These are phyloP conservation scores for Notolabrus celidotus DNA, from an alignment of 2,797 vertebrate species.

Conservation along the genomic window DNA sequence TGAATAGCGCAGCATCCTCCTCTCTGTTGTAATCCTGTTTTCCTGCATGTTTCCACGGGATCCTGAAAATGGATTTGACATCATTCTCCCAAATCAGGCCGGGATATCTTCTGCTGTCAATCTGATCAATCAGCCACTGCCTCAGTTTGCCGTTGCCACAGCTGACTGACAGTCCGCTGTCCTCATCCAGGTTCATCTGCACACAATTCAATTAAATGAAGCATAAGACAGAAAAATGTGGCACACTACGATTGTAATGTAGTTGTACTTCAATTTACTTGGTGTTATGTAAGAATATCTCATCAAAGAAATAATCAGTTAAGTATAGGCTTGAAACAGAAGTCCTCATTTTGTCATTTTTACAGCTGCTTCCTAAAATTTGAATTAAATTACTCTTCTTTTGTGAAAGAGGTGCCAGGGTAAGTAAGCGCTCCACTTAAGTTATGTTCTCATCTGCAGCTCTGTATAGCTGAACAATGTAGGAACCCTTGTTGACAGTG, in stretches of 20 bases:
- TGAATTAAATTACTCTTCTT: no score
- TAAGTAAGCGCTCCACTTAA: no score
- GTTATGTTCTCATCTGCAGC: no score
- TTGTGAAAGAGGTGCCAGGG: no score
- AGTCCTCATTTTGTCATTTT: no score
- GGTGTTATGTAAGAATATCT: no score
- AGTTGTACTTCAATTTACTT: no score
- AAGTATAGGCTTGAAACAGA: no score
- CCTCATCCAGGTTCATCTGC: constrained; percentile 88
- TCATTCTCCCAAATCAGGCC: constrained; percentile 98
- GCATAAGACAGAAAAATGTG: background rate
- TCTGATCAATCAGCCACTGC: constrained; percentile 99
- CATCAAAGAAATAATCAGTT: no score
- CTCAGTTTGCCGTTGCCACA: constrained; percentile 97
- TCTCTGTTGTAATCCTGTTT: constrained; percentile 99
- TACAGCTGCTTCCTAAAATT: no score
- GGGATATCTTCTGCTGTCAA: constrained; percentile 93
- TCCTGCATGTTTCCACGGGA: constrained; percentile 98
- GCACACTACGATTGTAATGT: background rate
- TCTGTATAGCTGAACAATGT: no score
- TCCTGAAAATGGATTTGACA: constrained; percentile 95
- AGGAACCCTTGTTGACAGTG: constrained; percentile 1
- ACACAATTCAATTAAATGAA: constrained; percentile 24
- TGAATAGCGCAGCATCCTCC: constrained; percentile 98
- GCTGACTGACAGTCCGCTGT: constrained; percentile 90